Base-by-base conservation (phyloP, 2,888 invertebrate species). In the Campoletis raptor region DNA sequence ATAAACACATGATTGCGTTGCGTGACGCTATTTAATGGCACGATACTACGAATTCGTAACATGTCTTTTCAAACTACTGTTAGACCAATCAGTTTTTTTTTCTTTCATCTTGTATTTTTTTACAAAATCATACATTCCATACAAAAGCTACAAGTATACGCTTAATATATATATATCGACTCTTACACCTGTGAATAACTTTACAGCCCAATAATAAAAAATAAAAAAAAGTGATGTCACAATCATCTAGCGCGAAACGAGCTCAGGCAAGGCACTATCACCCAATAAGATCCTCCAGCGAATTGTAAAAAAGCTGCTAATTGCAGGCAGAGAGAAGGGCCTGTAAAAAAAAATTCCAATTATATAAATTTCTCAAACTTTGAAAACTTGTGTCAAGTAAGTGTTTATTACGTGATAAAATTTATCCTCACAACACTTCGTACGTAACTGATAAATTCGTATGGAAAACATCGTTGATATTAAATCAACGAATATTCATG, bases 261-360 rank as follows among this genome's bases (percentile, higher is more conserved):
- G 40, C 87, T 88, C 45, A 89, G 21, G 52, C 88, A 37, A 6
- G 92, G 90, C 15, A 89, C 88, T 7, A 89, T 61, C 66, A 90
- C 80, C 91, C 91, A 92, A 40, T 90, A 91, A 40, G 89, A 73
- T 87, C 92, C 92, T 61, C 91, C 90, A 42, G 89, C 36, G 42
- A 91, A 89, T 81, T 91, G 90, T 70, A 90, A 76, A 30, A 89
- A 69, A 7, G 90, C 89, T 12, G 89, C 87, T 21, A 90, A 40
- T 70, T 76, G 88, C 67, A 92, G 40, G 52, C 90, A 91, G 6
- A 88, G 52, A 9, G 78, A 57, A 10, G 85, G 73, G 81, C 81
- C 92, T 92, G 89, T 76, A 48, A 87, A 54, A 74, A 79, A 82
- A 0, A 45, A 37, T 52, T 2, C 21, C 10, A n/a, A 36, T 64